A percentile compares a stretch with the other conserved stretches of the same genome.
Evolutionary conservation across 1,140 invertebrate genomes (phyloP).

Genomic region (Drosophila novamexicana): DNA sequence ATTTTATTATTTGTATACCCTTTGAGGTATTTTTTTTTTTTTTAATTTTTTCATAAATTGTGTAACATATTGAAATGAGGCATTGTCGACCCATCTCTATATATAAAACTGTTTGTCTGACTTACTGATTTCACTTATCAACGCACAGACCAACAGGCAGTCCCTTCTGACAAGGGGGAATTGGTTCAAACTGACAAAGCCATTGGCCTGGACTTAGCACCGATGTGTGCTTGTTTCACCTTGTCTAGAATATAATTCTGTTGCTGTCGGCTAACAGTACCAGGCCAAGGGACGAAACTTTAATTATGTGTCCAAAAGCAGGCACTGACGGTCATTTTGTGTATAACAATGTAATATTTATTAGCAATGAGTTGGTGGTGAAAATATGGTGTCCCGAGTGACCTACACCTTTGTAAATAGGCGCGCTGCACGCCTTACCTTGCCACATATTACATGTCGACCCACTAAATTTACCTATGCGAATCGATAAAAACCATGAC

Average conservation of each 20-base stretch:
- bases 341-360: constrained; percentile 75
- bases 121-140: too few species aligned
- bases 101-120: too few species aligned
- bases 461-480: constrained; percentile 74
- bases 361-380: constrained; percentile 26
- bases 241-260: constrained; percentile 57
- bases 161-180: too few species aligned
- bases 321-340: constrained; percentile 36
- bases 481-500: constrained; percentile 70
- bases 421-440: constrained; percentile 22
- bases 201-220: too few species aligned
- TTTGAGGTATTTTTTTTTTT: too few species aligned
- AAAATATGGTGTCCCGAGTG: constrained; percentile 29
- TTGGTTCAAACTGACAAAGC: too few species aligned
- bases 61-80: too few species aligned
- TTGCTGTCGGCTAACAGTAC: constrained; percentile 29
- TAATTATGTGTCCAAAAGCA: constrained; percentile 57
- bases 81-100: too few species aligned
- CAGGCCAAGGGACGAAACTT: constrained; percentile 45
- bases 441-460: constrained; percentile 54
- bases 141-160: too few species aligned
- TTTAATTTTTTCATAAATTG: too few species aligned
- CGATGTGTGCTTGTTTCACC: constrained; percentile 12
- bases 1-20: too few species aligned
- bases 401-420: constrained; percentile 39